Base-by-base conservation (phyloP, 2,888 invertebrate species). In the Caenorhabditis doughertyi region DNA sequence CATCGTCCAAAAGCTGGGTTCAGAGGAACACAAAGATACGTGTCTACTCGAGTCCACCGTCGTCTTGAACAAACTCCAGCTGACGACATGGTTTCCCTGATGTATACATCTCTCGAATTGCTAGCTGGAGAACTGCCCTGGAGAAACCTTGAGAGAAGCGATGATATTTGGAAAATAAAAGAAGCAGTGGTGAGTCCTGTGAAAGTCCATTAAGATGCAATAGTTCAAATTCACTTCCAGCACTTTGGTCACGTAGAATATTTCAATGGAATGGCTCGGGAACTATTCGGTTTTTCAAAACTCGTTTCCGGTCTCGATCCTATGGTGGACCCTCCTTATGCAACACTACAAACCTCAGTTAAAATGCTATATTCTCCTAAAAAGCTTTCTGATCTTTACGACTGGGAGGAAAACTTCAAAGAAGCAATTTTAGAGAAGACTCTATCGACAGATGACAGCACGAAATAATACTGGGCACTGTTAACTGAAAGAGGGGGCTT, bases 1-100 rank as follows among this genome's bases (percentile, higher is more conserved):
- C 73, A 53, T 29, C 76, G 89, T 11, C 16, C 27, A 8, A 64
- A 71, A 27, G 86, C 88, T n/a, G 86, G 86, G 21, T 86, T 86
- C 47, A 72, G 89, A 4, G 89, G 89, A 39, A 89, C 89, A n/a
- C 74, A 82, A 21, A 83, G 88, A 56, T 89, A 89, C 76, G 89
- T 87, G 1, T 89, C 89, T 4, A 32, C 76, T 16, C 71, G 87
- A 27, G 87, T 88, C 2, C 88, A 88, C 71, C 51, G 44, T 27
- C 62, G 79, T 44, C 35, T 74, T 5, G 84, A 84, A 29, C 81
- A 85, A 65, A 74, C 79, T 1, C 87, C 88, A 3, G 44, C 77
- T 9, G 88, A 88, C 62, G 88, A 88, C 60, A 67, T 88, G 49
- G 68, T 81, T n/a, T 77, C 86, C 5, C 55, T 88, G 7, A 44